phyloP scores from a whole-genome alignment of 2,888 invertebrate species.

The Atrina japonica region DNA sequence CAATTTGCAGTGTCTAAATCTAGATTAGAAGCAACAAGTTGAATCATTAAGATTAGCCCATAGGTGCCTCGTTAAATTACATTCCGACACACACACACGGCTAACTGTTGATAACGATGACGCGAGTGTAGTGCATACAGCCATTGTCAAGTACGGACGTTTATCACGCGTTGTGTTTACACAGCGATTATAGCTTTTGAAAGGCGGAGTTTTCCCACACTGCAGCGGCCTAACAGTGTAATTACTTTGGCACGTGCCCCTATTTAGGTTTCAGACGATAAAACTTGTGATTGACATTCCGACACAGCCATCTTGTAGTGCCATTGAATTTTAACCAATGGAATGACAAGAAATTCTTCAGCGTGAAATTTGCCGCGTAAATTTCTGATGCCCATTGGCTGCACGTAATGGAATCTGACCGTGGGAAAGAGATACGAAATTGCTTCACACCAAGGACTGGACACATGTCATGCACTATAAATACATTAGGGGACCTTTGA shows the following conservation, averaged over 20 bases:
- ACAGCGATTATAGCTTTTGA: constrained; percentile 43
- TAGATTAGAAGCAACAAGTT: neutral
- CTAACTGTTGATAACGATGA: constrained; percentile 40
- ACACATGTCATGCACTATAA: constrained; percentile 58
- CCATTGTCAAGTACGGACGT: constrained; percentile 38
- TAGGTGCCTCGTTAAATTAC: constrained; percentile 18
- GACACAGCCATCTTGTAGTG: constrained; percentile 46
- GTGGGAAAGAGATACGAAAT: constrained; percentile 71
- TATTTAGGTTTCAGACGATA: constrained; percentile 61
- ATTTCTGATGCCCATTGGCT: constrained; percentile 62
- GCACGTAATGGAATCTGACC: constrained; percentile 64
- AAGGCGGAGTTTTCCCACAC: constrained; percentile 77
- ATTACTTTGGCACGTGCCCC: constrained; percentile 67
- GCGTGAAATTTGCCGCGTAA: constrained; percentile 45
- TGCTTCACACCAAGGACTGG: constrained; percentile 67
- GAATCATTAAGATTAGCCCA: constrained; percentile 4
- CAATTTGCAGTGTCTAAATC: too few relatives aligned
- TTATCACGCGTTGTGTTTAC: constrained; percentile 48
- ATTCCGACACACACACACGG: constrained; percentile 43
- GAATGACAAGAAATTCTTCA: constrained; percentile 49
- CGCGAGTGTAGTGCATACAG: constrained; percentile 40
- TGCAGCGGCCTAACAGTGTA: constrained; percentile 60
- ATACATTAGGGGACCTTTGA: constrained; percentile 44
- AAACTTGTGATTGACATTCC: constrained; percentile 64
- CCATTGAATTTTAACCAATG: constrained; percentile 54